Base-by-base conservation (phyloP, 1,140 invertebrate genomes). In the Scaptodrosophila lebanonensis region DNA sequence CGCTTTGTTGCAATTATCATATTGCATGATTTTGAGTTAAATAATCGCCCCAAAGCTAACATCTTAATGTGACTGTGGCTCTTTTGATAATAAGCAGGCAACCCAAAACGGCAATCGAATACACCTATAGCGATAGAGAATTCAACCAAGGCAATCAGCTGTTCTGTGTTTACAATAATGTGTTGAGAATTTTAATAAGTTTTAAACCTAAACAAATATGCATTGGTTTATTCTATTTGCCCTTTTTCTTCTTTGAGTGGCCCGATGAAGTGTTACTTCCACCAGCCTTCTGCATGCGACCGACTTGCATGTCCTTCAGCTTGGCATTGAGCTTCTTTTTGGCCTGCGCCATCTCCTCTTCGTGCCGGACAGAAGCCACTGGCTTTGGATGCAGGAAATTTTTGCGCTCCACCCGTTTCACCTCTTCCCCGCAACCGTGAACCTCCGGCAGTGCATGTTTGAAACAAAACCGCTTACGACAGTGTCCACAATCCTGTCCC, bases 371-470 rank as follows among this genome's bases (percentile, higher is more conserved):
- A 1, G 77, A 85, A 25, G 85, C 84, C 1, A 48, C 13, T 2
- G 85, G 76, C 30, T 83, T 85, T 2, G 85, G 85, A 25, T 87
- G 70, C 6, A 86, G 27, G 15, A 87, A 87, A 35, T 86, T 69
- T 39, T 84, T 83, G 0, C 85, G 67, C 36, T 84, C 76, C 11
- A 82, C 66, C 25, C 68, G 60, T 8, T 83, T 85, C 1, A 82
- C 64, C 2, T 82, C 73, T 30, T 69, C 66, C 0, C 83, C 85
- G 18, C 85, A 87, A 1, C 85, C 85, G 32, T 87, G 85, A 1
- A 86, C 82, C 45, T 87, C 85, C 0, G 85, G 85, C 9, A 87
- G 40, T 0, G 67, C 76, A 15, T 87, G 85, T 44, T 87, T 87
- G 18, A 86, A 87, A 33, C 85, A 87, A 48, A 56, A 87, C 27